Evolutionary conservation across 1,140 invertebrate genomes (phyloP), one percentile per base, ranked within the genome.

Genomic region (Aporrectodea caliginosa): DNA sequence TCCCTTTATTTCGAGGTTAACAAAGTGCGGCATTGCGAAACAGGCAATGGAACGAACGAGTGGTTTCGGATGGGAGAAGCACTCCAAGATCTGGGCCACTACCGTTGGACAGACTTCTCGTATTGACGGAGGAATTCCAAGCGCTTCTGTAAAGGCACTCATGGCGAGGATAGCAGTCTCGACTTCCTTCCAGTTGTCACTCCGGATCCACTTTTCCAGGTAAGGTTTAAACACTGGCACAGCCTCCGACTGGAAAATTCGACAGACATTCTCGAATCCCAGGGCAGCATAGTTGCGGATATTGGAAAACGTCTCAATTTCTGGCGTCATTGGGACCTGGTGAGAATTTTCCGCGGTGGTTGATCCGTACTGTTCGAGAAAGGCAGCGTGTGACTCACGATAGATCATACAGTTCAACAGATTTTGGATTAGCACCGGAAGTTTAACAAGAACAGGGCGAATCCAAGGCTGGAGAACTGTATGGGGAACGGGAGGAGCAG

Each of bases 211-310:
- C 70, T 72, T 72, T 32, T 29, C n/a, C 6, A 72, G n/a, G 6
- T 12, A 72, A 2, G 32, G n/a, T 27, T 27, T 72, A 32, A 72
- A 72, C 31, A 32, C 70, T 14, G 27, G 70, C n/a, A 32, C 70
- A 30, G 71, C 70, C 77, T 78, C 77, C 22, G 34, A 34, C 77
- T 78, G 77, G 69, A 78, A 78, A 22, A 78, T 69, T 33, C 35
- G 1, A 16, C 68, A 78, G 1, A 79, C 22, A n/a, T 79, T 79
- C 43, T 79, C 78, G 27, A 79, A 73, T 35, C 78, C 78, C 2
- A 79, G 73, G n/a, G 78, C 78, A 2, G 78, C 71, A 75, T 43
- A 79, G 72, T 79, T 79, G 32, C 78, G 71, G n/a, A 79, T 31
- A 29, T 79, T 75, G n/a, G 78, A 75, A 22, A 34, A 33, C 22